phyloP scores from a whole-genome alignment of 2,888 invertebrate genomes.

The Temnothorax unifasciatus region DNA sequence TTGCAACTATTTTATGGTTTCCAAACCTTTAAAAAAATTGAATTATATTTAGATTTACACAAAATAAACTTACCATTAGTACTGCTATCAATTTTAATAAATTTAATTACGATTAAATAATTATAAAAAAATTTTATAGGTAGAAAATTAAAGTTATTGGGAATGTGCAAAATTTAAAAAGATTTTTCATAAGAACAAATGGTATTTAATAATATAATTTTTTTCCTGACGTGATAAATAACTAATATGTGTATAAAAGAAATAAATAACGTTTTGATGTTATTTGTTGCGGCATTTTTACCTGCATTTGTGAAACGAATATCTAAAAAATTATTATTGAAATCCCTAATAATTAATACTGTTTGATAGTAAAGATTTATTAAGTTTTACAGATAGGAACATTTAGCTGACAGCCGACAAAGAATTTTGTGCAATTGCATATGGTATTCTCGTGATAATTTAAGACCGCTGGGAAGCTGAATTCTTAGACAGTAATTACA shows the following conservation, averaged over 20 bases:
- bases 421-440: slow-evolving; percentile 21
- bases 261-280: not conserved
- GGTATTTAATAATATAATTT: not conserved
- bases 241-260: not conserved
- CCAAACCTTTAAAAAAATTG: not conserved
- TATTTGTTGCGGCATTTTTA: not conserved
- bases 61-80: not conserved
- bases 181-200: not conserved
- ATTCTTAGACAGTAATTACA: slow-evolving; percentile 66
- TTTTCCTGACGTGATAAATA: not conserved
- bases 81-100: not conserved
- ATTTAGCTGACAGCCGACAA: not conserved
- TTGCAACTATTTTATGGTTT: not conserved
- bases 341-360: not conserved
- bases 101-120: not conserved
- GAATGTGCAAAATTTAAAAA: not conserved
- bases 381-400: not conserved
- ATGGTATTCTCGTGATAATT: slow-evolving; percentile 28
- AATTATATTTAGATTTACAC: not conserved
- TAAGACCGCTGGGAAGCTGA: slow-evolving; percentile 55
- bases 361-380: slow-evolving; percentile 7
- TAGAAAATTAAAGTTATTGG: not conserved
- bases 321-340: not conserved
- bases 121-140: not conserved
- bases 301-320: not conserved